Evolutionary conservation across 2,888 invertebrate species (phyloP).

Genomic region (Celastrina argiolus): DNA sequence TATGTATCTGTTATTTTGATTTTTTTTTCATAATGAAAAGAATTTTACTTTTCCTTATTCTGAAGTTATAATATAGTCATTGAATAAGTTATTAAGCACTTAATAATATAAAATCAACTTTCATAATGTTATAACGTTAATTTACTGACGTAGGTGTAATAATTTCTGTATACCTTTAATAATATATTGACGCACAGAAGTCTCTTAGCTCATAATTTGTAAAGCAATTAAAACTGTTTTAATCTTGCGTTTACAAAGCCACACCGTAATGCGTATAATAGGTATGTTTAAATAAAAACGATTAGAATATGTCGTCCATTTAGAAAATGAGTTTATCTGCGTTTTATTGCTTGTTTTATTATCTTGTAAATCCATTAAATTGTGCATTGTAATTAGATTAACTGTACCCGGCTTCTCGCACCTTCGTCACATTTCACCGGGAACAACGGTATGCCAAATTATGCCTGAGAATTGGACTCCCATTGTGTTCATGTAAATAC

Average conservation of each 20-base stretch:
- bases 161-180: neutral
- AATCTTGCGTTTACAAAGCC: neutral
- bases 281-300: neutral
- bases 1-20: neutral
- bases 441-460: constrained; percentile 72
- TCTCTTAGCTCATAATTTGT: neutral
- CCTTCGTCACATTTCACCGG: constrained; percentile 36
- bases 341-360: constrained; percentile 3
- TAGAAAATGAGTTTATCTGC: neutral
- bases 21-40: too few species aligned
- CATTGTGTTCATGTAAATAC: constrained; percentile 49
- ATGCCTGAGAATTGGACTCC: constrained; percentile 67
- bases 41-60: too few species aligned
- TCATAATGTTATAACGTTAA: neutral
- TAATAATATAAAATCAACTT: too few species aligned
- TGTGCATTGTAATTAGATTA: constrained; percentile 35
- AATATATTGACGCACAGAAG: neutral
- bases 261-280: neutral
- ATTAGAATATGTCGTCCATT: constrained; percentile 2
- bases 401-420: constrained; percentile 42
- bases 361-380: constrained; percentile 20
- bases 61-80: too few species aligned
- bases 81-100: too few species aligned
- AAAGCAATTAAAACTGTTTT: neutral
- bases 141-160: neutral